Percentiles rank a stretch among this genome's conserved stretches.
These are phyloP conservation scores for Stegodyphus dumicola DNA, from an alignment of 1,140 invertebrate species.

Conservation along the genomic window DNA sequence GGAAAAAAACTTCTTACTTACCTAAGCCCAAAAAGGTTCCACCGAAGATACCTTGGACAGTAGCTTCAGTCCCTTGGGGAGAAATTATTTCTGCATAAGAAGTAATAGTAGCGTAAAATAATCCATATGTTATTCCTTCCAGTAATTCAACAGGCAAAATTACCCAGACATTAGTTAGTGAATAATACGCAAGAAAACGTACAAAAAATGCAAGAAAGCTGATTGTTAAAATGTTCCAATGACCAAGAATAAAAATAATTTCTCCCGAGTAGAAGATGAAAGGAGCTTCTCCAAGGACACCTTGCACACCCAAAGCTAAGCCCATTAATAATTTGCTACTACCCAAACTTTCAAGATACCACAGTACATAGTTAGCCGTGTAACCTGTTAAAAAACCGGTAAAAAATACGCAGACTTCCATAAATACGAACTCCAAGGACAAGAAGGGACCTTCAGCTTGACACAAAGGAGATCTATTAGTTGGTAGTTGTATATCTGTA, in stretches of 20 bases:
- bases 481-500: conserved; percentile 41
- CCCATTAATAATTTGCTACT: conserved; percentile 80
- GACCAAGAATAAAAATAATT: conserved; percentile 84
- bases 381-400: conserved; percentile 85
- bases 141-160: conserved; percentile 85
- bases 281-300: conserved; percentile 85
- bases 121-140: conserved; percentile 86
- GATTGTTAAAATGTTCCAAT: conserved; percentile 83
- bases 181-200: conserved; percentile 84
- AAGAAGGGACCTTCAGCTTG: conserved; percentile 68
- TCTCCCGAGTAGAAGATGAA: conserved; percentile 87
- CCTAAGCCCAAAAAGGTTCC: conserved; percentile 62
- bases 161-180: conserved; percentile 82
- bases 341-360: conserved; percentile 65
- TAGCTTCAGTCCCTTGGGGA: conserved; percentile 85
- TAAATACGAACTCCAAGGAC: conserved; percentile 73
- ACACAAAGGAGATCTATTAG: conserved; percentile 9
- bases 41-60: conserved; percentile 77
- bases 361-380: conserved; percentile 83
- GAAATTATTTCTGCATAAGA: conserved; percentile 87
- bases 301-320: conserved; percentile 80
- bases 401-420: conserved; percentile 77
- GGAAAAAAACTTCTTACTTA: conserved; percentile 53
- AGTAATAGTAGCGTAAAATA: conserved; percentile 88
- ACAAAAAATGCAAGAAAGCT: conserved; percentile 79